Conservation (phyloP, 2,888 invertebrate species). For the Lasioglossum leucozonium region DNA sequence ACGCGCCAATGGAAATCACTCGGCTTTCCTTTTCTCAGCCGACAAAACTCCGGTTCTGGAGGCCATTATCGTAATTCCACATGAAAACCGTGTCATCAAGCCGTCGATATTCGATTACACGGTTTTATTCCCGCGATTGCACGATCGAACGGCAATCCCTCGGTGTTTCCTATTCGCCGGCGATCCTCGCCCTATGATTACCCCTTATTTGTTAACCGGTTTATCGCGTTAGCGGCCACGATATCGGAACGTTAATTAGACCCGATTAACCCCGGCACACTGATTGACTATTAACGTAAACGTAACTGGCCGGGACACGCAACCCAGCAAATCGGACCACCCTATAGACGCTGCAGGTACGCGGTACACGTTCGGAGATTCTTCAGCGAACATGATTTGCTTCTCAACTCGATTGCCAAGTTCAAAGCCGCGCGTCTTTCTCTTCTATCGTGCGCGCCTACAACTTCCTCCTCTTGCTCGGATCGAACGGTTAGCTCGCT, state of each 20-base stretch:
- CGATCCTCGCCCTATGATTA: neutral
- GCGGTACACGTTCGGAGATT: conserved; percentile 60
- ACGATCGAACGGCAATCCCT: neutral
- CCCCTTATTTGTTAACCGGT: conserved; percentile 28
- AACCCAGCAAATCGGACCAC: conserved; percentile 55
- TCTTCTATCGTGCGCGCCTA: conserved; percentile 9
- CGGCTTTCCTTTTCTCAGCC: neutral
- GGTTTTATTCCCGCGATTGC: neutral
- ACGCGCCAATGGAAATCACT: neutral
- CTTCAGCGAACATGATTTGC: conserved; percentile 67
- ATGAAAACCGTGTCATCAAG: neutral
- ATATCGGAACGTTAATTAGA: conserved; percentile 45
- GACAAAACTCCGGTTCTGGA: too few relatives aligned
- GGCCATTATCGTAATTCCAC: neutral
- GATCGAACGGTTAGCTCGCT: neutral
- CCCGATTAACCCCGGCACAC: conserved; percentile 21
- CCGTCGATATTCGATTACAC: neutral
- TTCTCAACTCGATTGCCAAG: conserved; percentile 67
- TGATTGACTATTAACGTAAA: conserved; percentile 43
- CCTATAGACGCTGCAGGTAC: conserved; percentile 50
- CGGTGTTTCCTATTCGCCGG: neutral
- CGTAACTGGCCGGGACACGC: conserved; percentile 9
- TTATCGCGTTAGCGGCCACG: conserved; percentile 8
- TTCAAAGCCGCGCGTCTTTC: conserved; percentile 63
- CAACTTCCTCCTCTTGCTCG: neutral